A percentile compares a stretch with the other conserved stretches of the same genome.
These are phyloP conservation scores for Cacatua alba DNA, from an alignment of 2,113 vertebrate species.

Conservation along the genomic window DNA sequence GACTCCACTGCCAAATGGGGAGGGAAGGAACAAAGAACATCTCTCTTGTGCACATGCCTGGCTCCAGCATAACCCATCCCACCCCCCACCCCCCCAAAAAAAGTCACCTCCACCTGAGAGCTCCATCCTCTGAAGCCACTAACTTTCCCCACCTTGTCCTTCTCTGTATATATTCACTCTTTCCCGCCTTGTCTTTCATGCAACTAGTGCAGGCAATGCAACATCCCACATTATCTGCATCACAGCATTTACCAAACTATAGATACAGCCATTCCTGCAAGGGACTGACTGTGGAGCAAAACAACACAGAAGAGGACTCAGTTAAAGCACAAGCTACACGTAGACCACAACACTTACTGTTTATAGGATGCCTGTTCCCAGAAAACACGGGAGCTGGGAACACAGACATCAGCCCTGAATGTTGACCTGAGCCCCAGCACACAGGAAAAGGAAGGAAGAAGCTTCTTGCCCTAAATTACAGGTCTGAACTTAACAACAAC, in stretches of 20 bases:
- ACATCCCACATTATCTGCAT: no score
- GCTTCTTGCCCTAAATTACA: neutral
- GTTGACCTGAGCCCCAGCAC: accelerated
- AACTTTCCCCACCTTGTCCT: neutral
- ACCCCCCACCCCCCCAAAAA: accelerated
- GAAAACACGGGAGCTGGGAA: neutral
- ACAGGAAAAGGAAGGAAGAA: neutral
- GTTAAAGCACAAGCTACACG: neutral
- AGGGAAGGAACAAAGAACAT: neutral
- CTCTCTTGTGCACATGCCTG: neutral
- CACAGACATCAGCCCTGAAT: neutral
- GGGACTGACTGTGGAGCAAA: neutral
- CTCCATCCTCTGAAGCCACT: neutral
- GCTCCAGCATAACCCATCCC: neutral
- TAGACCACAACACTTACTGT: neutral
- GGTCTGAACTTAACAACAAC: neutral
- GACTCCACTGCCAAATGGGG: neutral
- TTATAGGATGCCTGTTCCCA: neutral
- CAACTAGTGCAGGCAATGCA: neutral
- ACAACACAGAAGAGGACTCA: accelerated
- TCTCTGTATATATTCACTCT: neutral
- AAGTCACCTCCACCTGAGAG: neutral
- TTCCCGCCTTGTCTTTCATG: neutral
- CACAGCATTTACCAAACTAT: neutral
- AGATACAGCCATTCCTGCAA: neutral